Base-by-base conservation (phyloP, 2,888 invertebrate genomes). In the Bimastos eiseni region DNA sequence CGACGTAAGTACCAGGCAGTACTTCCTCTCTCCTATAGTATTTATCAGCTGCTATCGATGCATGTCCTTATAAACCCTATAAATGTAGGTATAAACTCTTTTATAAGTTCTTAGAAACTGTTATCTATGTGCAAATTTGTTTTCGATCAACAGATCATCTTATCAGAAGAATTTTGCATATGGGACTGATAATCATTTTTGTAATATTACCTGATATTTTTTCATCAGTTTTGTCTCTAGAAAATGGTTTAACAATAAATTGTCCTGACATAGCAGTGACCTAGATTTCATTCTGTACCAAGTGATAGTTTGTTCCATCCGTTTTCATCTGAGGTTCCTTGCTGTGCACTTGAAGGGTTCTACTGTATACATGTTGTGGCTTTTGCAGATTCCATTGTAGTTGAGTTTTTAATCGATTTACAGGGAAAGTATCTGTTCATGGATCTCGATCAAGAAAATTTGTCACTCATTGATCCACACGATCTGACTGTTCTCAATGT, bases 351-450 rank as follows among this genome's bases (percentile, higher is more conserved):
- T 89, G 37, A 19, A 44, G 30, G 41, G 37, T 33, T 38, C 21
- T 89, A 36, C 30, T 34, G 24, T 34, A 44, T 70, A 24, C 34
- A 21, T 34, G 49, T 21, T 55, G 37, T n/a, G 34, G 70, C 70
- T 30, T 13, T 11, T n/a, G n/a, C 70, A 11, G 55, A n/a, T 70
- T 70, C 70, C 70, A 70, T 30, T 30, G 8, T 70, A n/a, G 30
- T 70, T 70, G 70, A 70, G n/a, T 70, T 37, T n/a, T 24, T 86
- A 0, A 37, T 86, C 17, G 24, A 34, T 55, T 17, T 21, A 33
- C 92, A 98, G 98, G 98, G 98, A 33, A 98, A 98, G 95, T 98
- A 98, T 94, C 96, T 98, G 91, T 98, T 97, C 95, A 98, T 98
- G 98, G 98, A 98, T 94, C 95, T 98, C 93, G 98, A 98, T 94